Conservation (phyloP, 1,140 invertebrate species). For the Hypsibius dujardini region DNA sequence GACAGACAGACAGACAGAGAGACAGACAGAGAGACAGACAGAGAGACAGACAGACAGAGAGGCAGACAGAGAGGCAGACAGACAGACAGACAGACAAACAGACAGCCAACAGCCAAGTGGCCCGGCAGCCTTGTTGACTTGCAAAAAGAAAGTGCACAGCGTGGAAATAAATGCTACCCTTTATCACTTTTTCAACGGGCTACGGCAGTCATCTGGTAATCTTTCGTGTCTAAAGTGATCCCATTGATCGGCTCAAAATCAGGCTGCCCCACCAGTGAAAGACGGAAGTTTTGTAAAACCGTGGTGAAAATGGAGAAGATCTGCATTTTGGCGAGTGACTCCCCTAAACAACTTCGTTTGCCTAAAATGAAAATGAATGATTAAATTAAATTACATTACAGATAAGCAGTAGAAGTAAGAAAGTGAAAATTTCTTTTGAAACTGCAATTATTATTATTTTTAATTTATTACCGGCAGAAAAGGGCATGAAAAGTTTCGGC, state of each 20-base stretch:
- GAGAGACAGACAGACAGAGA: too few relatives aligned
- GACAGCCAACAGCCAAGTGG: too few relatives aligned
- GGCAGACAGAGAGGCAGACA: too few relatives aligned
- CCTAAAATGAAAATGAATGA: conserved; percentile 38
- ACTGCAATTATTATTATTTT: not conserved
- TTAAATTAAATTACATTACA: not conserved
- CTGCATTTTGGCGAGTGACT: conserved; percentile 58
- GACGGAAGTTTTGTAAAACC: conserved; percentile 44
- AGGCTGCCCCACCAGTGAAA: not conserved
- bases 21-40: too few relatives aligned
- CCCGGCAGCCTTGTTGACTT: too few relatives aligned
- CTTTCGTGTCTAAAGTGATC: conserved; percentile 7
- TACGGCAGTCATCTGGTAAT: not conserved
- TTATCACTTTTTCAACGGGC: not conserved
- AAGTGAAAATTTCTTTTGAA: not conserved
- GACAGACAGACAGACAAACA: too few relatives aligned
- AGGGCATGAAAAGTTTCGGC: conserved; percentile 21
- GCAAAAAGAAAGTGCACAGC: too few relatives aligned
- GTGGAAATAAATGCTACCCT: too few relatives aligned
- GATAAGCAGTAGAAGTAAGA: not conserved
- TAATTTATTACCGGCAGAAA: conserved; percentile 22
- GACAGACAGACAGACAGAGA: too few relatives aligned
- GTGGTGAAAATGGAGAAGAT: conserved; percentile 45
- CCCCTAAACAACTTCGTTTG: conserved; percentile 64
- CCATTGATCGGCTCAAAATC: not conserved